These are phyloP conservation scores for Ptyas mucosa DNA, from an alignment of 2,113 vertebrate genomes.

Conservation along the genomic window DNA sequence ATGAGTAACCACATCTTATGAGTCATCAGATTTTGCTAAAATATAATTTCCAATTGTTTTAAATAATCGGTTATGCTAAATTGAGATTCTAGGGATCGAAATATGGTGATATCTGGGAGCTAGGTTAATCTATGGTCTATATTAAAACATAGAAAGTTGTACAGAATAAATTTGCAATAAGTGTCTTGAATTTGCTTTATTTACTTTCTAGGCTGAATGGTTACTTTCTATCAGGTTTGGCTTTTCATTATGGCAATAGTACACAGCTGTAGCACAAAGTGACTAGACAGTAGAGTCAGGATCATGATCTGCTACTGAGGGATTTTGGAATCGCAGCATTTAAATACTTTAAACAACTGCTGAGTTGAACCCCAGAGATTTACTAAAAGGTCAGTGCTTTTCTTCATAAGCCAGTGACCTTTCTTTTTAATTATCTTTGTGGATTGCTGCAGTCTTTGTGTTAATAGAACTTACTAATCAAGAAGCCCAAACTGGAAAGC, in stretches of 20 bases:
- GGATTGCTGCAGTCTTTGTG: constrained; percentile 48
- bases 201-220: constrained; percentile 6
- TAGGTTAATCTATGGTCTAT: background rate
- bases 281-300: background rate
- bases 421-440: constrained; percentile 57
- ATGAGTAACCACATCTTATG: background rate
- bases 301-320: background rate
- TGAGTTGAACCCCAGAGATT: constrained; percentile 27
- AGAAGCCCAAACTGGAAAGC: constrained; percentile 9
- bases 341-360: background rate
- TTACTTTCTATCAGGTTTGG: constrained; percentile 19
- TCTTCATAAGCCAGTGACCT: constrained; percentile 54
- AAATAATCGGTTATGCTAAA: background rate
- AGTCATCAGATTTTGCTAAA: background rate
- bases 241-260: background rate
- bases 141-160: background rate
- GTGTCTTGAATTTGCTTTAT: background rate
- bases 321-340: constrained; percentile 9
- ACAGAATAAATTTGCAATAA: background rate
- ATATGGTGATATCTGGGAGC: background rate
- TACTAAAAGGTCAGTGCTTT: constrained; percentile 37
- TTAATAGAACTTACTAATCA: constrained; percentile 59
- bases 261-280: constrained; percentile 7
- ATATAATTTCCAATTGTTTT: background rate
- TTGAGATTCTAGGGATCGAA: background rate